Evolutionary conservation across 2,888 invertebrate species (phyloP), one percentile per base, ranked within the genome.

Genomic region (Xestia c-nigrum): DNA sequence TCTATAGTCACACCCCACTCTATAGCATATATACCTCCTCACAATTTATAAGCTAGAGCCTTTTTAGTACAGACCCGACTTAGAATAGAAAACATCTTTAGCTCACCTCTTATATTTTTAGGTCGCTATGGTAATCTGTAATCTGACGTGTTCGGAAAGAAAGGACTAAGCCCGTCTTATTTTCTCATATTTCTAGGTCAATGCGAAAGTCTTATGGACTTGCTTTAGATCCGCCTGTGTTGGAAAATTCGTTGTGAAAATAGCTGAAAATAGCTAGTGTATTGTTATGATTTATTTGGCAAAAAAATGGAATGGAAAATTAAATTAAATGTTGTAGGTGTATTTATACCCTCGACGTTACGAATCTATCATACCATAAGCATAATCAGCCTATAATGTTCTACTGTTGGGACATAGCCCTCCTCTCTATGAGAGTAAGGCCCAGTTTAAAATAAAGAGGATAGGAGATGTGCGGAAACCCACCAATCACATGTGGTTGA

Each of bases 41-140:
- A 50, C 59, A 55, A 40, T 66, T 24, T 71, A 46, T 67, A 78
- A 57, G 63, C 47, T 12, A 46, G 24, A 78, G 57, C 68, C 65
- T 80, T 80, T 80, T 68, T 72, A 68, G 57, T 61, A 55, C 12
- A 84, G 55, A 43, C 57, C 47, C 55, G 19, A 63, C 80, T 46
- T 64, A 68, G 38, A 74, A 75, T 68, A 64, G 40, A 80, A 80
- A 71, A 74, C 24, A 24, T 43, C 38, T 67, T 83, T 52, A 55
- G 55, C 79, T 57, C 12, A 57, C 31, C 63, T 31, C 61, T 84
- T 84, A 68, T 59, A 68, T 64, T 80, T 72, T 74, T 55, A 64
- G 59, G 31, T 68, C 24, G 52, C 47, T 84, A 84, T 80, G 80
- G 71, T 74, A 79, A 84, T 81, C 52, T 59, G 0, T 70, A 74